These are phyloP conservation scores for Himalopsyche japonica DNA, from an alignment of 2,888 invertebrate species.

Conservation along the genomic window DNA sequence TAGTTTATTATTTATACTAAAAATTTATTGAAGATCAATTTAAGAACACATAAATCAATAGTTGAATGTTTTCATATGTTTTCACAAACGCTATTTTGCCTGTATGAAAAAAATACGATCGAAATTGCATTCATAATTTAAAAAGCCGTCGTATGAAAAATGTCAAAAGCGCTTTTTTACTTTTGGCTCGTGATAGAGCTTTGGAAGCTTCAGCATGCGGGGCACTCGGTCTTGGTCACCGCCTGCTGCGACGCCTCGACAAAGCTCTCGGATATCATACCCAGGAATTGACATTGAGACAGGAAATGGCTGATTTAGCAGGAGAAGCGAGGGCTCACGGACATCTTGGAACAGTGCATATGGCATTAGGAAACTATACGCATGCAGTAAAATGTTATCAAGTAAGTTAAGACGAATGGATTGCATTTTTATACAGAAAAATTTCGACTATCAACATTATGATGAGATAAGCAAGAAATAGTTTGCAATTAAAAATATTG, in stretches of 20 bases:
- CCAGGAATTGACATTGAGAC: slow-evolving; percentile 87
- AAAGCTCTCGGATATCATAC: slow-evolving; percentile 94
- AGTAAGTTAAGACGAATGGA: slow-evolving; percentile 43
- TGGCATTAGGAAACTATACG: slow-evolving; percentile 91
- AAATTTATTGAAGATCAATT: too few species aligned
- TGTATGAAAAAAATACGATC: too few species aligned
- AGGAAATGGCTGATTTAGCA: slow-evolving; percentile 85
- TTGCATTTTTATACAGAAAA: too few species aligned
- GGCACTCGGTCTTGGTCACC: slow-evolving; percentile 85
- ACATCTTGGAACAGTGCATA: slow-evolving; percentile 90
- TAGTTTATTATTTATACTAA: too few species aligned
- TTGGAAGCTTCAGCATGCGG: slow-evolving; percentile 93
- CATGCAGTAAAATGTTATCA: slow-evolving; percentile 94
- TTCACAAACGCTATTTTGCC: too few species aligned
- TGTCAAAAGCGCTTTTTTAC: too few species aligned
- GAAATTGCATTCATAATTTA: slow-evolving; percentile 47
- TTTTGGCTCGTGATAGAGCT: slow-evolving; percentile 72
- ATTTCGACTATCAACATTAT: too few species aligned
- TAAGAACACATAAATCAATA: too few species aligned
- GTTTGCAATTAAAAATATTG: too few species aligned
- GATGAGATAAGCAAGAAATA: too few species aligned
- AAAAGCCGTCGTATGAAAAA: too few species aligned
- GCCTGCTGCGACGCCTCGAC: slow-evolving; percentile 82
- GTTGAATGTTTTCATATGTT: too few species aligned
- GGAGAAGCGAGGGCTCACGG: slow-evolving; percentile 95